These are phyloP conservation scores for Pampusana beccarii DNA, from an alignment of 2,113 vertebrate genomes.

Conservation along the genomic window DNA sequence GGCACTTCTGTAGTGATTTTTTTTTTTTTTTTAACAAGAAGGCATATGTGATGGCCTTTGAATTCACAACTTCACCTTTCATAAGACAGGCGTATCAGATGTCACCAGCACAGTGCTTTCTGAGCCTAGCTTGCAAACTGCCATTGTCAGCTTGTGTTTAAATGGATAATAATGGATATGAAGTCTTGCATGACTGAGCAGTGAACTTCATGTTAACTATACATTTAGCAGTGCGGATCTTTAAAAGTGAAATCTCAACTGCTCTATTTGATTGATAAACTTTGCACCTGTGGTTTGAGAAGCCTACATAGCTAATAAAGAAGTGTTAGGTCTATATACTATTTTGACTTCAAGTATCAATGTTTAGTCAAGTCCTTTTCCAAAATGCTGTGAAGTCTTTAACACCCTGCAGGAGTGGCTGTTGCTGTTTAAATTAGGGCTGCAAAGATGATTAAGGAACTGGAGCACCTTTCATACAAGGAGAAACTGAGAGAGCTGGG, in stretches of 20 bases:
- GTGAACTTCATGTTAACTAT: slow-evolving; percentile 38
- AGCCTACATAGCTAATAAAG: not conserved
- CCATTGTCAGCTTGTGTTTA: slow-evolving; percentile 27
- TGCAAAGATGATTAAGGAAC: not conserved
- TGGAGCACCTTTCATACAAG: not conserved
- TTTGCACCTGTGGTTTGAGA: not conserved
- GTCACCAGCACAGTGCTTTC: slow-evolving; percentile 20
- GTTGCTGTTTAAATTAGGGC: not conserved
- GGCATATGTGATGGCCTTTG: not conserved
- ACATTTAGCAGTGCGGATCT: slow-evolving; percentile 16
- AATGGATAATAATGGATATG: slow-evolving; percentile 50
- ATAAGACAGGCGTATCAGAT: slow-evolving; percentile 11
- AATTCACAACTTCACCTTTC: slow-evolving; percentile 27
- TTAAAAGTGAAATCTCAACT: not conserved
- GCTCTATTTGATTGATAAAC: not conserved
- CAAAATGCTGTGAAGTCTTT: not conserved
- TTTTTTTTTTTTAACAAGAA: not conserved
- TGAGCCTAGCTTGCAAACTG: slow-evolving; percentile 47
- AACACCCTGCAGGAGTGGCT: not conserved
- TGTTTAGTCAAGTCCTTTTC: not conserved
- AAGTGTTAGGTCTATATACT: slow-evolving; percentile 2
- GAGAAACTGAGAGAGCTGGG: not conserved
- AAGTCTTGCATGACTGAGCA: slow-evolving; percentile 18
- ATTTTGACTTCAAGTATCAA: not conserved
- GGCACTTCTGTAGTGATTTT: not conserved